Conservation (phyloP, 2,888 invertebrate species). For the Serrognathus titanus region DNA sequence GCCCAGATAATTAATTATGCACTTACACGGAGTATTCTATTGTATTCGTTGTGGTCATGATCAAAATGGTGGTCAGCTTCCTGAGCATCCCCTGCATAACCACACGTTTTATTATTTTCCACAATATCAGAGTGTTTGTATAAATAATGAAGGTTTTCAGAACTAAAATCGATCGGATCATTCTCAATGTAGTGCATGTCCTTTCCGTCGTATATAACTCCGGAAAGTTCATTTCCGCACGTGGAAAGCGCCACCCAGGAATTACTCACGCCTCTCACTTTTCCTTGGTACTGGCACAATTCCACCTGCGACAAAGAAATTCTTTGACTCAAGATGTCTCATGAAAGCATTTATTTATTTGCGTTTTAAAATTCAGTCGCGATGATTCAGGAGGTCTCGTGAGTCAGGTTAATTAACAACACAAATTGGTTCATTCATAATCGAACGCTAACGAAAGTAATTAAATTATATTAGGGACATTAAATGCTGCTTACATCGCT, state of each 20-base stretch:
- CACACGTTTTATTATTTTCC: conserved; percentile 59
- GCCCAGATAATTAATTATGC: not conserved
- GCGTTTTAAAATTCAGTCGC: too few species aligned
- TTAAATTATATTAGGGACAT: too few species aligned
- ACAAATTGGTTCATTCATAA: too few species aligned
- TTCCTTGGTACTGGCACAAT: conserved; percentile 76
- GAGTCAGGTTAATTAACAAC: too few species aligned
- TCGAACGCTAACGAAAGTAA: too few species aligned
- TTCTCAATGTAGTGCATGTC: conserved; percentile 71
- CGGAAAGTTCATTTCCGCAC: conserved; percentile 68
- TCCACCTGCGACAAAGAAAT: conserved; percentile 59
- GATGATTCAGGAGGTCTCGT: too few species aligned
- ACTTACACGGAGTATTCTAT: conserved; percentile 66
- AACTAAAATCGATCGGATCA: conserved; percentile 30
- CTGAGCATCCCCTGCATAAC: conserved; percentile 44
- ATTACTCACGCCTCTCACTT: conserved; percentile 61
- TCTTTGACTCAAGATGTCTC: too few species aligned
- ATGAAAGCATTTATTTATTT: too few species aligned
- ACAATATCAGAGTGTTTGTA: conserved; percentile 62
- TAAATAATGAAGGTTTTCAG: conserved; percentile 54
- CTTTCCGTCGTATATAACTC: conserved; percentile 75
- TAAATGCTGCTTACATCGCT: conserved; percentile 49
- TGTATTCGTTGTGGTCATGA: conserved; percentile 39
- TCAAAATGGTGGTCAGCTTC: conserved; percentile 41
- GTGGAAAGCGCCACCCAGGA: conserved; percentile 86